Evolutionary conservation across 2,888 invertebrate species (phyloP), one percentile per base, ranked within the genome.

Genomic region (Harmothoe impar): DNA sequence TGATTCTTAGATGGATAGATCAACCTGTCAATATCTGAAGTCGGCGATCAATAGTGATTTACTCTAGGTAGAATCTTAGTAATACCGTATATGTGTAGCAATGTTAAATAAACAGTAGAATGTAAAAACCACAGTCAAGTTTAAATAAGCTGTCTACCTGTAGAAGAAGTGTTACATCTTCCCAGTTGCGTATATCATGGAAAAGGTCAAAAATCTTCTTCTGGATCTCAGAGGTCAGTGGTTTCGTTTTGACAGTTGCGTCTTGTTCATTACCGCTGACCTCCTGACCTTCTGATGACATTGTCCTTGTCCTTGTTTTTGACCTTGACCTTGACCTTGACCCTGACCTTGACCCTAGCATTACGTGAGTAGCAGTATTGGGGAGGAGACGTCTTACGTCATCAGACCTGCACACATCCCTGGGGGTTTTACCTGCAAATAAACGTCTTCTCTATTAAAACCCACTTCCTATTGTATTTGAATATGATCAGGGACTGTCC

Each of bases 161-260:
- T 52, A 95, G 85, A 77, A 93, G 94, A 35, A 93, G 94, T 93
- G 94, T 94, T 23, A 95, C 91, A 56, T 94, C 94, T 91, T 94
- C 94, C 91, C 94, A 93, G 86, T 92, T 90, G 68, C 92, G 92
- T 3, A 94, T 93, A 43, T 93, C 93, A 43, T 92, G 88, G 10
- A 94, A 94, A 89, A 94, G 91, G 78, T 92, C 92, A 90, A 95
- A 95, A 62, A 95, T 93, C 72, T 92, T 91, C 68, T 94, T 94
- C n/a, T 52, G 29, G 15, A 54, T 25, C n/a, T 86, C 78, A 20
- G 88, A 91, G 91, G 81, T 91, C 91, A 17, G 89, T 35, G 17
- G 51, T 56, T 54, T 89, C 89, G n/a, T 68, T 43, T 7, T 35
- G 89, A 72, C 89, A 78, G 20, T 15, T n/a, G n/a, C 10, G 17